phyloP scores from a whole-genome alignment of 2,888 invertebrate genomes.

The Perithous albicinctus region DNA sequence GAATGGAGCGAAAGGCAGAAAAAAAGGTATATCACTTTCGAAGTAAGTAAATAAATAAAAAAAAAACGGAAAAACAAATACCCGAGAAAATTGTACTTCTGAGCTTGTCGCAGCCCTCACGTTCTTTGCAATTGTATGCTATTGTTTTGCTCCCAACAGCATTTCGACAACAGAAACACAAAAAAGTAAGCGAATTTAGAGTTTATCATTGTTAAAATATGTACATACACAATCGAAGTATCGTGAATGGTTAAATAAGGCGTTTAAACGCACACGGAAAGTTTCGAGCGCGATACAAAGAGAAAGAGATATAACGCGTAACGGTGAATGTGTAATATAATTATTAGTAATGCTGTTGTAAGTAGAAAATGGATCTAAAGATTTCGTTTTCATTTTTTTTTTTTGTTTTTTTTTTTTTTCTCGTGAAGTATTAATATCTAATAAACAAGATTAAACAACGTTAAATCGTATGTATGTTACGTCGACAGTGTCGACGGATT shows the following conservation, averaged over 20 bases:
- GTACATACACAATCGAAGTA: constrained; percentile 62
- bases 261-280: constrained; percentile 56
- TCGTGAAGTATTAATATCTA: constrained; percentile 63
- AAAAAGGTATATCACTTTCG: constrained; percentile 11
- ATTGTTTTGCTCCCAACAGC: constrained; percentile 21
- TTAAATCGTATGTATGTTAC: constrained; percentile 41
- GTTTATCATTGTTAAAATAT: constrained; percentile 61
- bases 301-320: constrained; percentile 26
- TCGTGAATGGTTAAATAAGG: constrained; percentile 41
- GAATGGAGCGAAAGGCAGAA: constrained; percentile 17
- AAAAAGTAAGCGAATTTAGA: constrained; percentile 31
- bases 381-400: constrained; percentile 60
- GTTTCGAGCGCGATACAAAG: constrained; percentile 15
- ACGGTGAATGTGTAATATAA: constrained; percentile 70
- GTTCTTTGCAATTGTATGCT: constrained; percentile 16
- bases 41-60: neutral
- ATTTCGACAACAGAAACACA: neutral
- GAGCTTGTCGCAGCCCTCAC: constrained; percentile 43
- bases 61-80: neutral
- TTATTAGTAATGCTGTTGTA: constrained; percentile 63
- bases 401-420: too few relatives aligned
- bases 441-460: constrained; percentile 52
- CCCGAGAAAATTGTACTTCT: constrained; percentile 46
- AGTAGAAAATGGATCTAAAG: constrained; percentile 62
- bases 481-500: constrained; percentile 6